phyloP scores from a whole-genome alignment of 2,797 vertebrate genomes.

The Eulemur rubriventer region DNA sequence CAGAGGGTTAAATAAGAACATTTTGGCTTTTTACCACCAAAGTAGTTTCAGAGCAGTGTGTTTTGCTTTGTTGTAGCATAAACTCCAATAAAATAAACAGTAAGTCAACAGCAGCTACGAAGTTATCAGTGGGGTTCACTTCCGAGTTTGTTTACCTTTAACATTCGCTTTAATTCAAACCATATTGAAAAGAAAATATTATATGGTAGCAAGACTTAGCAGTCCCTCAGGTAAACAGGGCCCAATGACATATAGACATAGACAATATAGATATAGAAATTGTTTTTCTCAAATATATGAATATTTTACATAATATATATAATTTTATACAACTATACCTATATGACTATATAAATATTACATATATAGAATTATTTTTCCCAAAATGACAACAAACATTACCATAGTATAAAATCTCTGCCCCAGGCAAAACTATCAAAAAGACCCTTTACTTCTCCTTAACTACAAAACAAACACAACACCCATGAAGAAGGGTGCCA shows the following conservation, averaged over 20 bases:
- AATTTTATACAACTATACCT: background rate
- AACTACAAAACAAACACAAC: background rate
- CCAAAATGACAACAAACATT: background rate
- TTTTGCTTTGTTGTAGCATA: slow-evolving; percentile 15
- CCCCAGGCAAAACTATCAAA: background rate
- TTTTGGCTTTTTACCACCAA: background rate
- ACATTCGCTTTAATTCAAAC: slow-evolving; percentile 54
- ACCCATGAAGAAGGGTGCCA: background rate
- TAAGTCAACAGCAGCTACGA: slow-evolving; percentile 34
- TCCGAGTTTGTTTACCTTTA: slow-evolving; percentile 18
- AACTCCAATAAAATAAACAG: slow-evolving; percentile 20
- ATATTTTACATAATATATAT: background rate
- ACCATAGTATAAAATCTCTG: background rate
- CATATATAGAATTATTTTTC: background rate
- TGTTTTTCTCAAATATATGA: background rate
- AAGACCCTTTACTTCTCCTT: background rate
- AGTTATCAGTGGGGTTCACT: slow-evolving; percentile 14
- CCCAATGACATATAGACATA: background rate
- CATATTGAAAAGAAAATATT: slow-evolving; percentile 15
- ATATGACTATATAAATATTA: background rate
- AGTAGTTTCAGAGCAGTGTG: slow-evolving; percentile 19
- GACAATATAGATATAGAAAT: background rate
- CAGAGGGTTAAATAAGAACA: background rate
- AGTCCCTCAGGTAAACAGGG: background rate
- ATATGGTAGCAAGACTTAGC: background rate